Evolutionary conservation across 2,797 vertebrate species (phyloP), one percentile per base, ranked within the genome.

Genomic region (Erpetoichthys calabaricus): DNA sequence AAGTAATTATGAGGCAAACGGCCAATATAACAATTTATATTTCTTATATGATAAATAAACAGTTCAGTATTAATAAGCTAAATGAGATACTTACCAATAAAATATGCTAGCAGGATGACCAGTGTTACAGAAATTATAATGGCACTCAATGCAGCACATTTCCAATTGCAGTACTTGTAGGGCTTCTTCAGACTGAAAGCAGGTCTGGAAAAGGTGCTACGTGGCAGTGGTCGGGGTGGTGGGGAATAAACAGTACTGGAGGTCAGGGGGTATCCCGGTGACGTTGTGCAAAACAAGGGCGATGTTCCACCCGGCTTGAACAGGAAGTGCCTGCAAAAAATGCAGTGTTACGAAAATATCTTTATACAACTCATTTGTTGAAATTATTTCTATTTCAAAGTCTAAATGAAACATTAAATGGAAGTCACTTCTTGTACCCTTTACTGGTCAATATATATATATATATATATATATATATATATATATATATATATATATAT

Each of bases 201-300:
- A 4, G 95, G 92, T 54, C 95, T 84, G 60, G 94, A 86, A 79
- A 96, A 98, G 62, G 95, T 92, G 84, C 86, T 93, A 58, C 95
- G 87, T 47, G 96, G 95, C 68, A 99, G 86, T 60, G 96, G 95
- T 7, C 94, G 87, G 4, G 96, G 94, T 1, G 95, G 95, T 46
- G 96, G 95, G 0, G 96, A 98, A 78, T 98, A 98, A 72, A 98
- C 96, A 41, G 96, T 97, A 87, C 92, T 98, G 78, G 96, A 98
- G 3, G 94, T 99, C 87, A 99, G 73, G 57, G 96, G 95, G 74
- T 98, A 99, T 69, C 92, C 94, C 0, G 95, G 96, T 1, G 94
- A 93, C 0, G 93, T 89, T 45, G 92, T 94, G 86, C 95, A 97
- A 85, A 97, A 98, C 78, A 98, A 89, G 1, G 96, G 96, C 58